Base-by-base conservation (phyloP, 2,113 vertebrate genomes). In the Dasyurus viverrinus region DNA sequence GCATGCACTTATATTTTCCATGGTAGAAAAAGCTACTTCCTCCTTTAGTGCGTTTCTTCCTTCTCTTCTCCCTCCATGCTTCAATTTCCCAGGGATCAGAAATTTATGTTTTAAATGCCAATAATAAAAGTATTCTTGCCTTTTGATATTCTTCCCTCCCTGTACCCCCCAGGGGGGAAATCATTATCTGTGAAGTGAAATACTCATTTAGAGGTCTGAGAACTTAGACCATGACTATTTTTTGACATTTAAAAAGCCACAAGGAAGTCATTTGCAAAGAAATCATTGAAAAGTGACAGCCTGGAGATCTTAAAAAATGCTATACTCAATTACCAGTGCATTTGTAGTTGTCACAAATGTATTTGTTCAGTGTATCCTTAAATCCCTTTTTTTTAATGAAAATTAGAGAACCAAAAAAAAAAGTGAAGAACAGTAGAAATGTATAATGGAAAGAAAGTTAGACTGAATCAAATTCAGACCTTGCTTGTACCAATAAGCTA, bases 121-220 rank as follows among this genome's bases (percentile, higher is more conserved):
- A 22, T 1, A 84, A 42, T 42, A n/a, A 84, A 84, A 42, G 6
- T 22, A 84, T 84, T 84, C 36, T 84, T 84, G n/a, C 42, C 42
- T 84, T 42, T n/a, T 84, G 68, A 42, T 84, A 84, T 42, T 42
- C 16, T 84, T 84, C n/a, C n/a, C 68, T 84, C n/a, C n/a, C 36
- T 42, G n/a, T 23, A 84, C 68, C n/a, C 16, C n/a, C 1, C 68
- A 5, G 0, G 16, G 68, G 68, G n/a, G n/a, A 84, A 84, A 84
- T 84, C 7, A 84, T n/a, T 57, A 7, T 91, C 89, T 96, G 25
- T 95, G 93, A 95, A 92, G 92, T 57, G 16, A 89, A 94, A 89
- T 84, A 42, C 24, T 24, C 53, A 95, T 57, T 92, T 91, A 92
- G 90, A 95, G 50, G n/a, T 93, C 52, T 24, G 89, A 48, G 23